Base-by-base conservation (phyloP, 2,113 vertebrate species). In the Rhinolophus ferrumequinum region DNA sequence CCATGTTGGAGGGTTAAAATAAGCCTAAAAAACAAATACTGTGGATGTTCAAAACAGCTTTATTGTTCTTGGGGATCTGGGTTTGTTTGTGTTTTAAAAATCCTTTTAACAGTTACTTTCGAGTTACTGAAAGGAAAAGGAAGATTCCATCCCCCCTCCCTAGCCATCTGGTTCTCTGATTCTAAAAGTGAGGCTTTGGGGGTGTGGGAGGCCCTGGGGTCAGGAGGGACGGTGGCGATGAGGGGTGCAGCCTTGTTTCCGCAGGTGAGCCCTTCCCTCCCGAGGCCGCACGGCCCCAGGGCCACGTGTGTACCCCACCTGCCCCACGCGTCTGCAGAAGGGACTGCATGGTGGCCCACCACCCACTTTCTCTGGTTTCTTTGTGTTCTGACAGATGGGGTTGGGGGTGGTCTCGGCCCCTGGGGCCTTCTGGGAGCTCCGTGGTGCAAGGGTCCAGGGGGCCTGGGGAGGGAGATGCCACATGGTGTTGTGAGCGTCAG, bases 401-500 rank as follows among this genome's bases (percentile, higher is more conserved):
- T n/a, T 47, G 60, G 16, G 14, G 47, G 33, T 18, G 3, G 3
- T 13, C 56, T 2, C 13, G 4, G 12, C 67, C 67, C 8, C 15
- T 15, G 11, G 22, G 22, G 38, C 6, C 66, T 30, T 14, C 15
- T 52, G 47, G 83, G 30, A 16, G 30, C 64, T 35, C 22, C 26
- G 3, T 26, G 60, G 26, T 11, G 24, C 22, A 26, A 62, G 60
- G 60, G 60, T 12, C 26, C 11, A 10, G 60, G 60, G 60, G 28
- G 60, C 60, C 26, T 21, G 58, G 38, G 52, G 76, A 13, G 6
- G 69, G 50, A 11, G 0, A 56, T 12, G 18, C 35, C 10, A n/a
- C 2, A 8, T 24, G 44, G 26, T 12, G 18, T 8, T 1, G 8
- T 14, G 58, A 15, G 6, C 3, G 8, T 18, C 18, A 4, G 47